Evolutionary conservation across 2,888 invertebrate species (phyloP).

Genomic region (Harpalus rubripes): DNA sequence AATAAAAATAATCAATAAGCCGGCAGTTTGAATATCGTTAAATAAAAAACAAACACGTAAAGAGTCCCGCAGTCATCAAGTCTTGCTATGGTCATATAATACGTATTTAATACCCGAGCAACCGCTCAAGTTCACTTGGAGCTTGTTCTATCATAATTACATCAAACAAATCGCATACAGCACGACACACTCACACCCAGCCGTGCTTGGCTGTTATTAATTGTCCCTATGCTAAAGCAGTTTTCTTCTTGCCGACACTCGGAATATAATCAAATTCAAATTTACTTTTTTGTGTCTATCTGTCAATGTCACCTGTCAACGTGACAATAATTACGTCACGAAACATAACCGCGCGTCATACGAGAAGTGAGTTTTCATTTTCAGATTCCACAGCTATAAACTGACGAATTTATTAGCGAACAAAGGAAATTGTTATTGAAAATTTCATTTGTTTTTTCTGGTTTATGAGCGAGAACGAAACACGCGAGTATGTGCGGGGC

Average conservation of each 20-base stretch:
- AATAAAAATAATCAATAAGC: conserved; percentile 24
- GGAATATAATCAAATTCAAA: conserved; percentile 68
- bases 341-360: conserved; percentile 40
- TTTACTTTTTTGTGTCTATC: conserved; percentile 68
- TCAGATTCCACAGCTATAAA: conserved; percentile 25
- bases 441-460: conserved; percentile 50
- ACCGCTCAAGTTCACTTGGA: conserved; percentile 46
- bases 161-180: conserved; percentile 52
- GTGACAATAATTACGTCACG: conserved; percentile 67
- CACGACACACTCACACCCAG: conserved; percentile 47
- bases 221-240: conserved; percentile 39
- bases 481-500: conserved; percentile 15
- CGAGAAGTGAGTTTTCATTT: conserved; percentile 37
- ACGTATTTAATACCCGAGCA: conserved; percentile 57
- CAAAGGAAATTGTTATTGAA: conserved; percentile 51
- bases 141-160: conserved; percentile 55
- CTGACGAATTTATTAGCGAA: conserved; percentile 50
- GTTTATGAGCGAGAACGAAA: conserved; percentile 1
- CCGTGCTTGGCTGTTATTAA: conserved; percentile 38
- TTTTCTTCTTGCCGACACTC: conserved; percentile 57
- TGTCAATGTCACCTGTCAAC: conserved; percentile 67
- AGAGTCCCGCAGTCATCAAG: conserved; percentile 45
- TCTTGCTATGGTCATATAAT: conserved; percentile 35
- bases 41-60: conserved; percentile 40
- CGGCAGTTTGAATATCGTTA: conserved; percentile 45